Conservation (phyloP, 1,140 invertebrate genomes). For the Drosophila sturtevanti region DNA sequence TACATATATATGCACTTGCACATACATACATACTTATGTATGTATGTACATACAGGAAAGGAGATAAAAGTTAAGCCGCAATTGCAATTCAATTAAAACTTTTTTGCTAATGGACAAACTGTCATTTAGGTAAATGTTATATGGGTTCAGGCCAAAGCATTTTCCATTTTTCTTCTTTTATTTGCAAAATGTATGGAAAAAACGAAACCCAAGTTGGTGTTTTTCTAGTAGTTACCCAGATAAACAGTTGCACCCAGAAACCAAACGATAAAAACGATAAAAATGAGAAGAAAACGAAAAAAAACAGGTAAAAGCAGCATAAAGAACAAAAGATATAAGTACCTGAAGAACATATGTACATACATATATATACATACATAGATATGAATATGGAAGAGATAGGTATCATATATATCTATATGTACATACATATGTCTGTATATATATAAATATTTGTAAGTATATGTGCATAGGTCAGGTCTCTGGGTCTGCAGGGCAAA, state of each 20-base stretch:
- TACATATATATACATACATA: neutral
- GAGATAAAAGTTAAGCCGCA: conserved; percentile 13
- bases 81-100: conserved; percentile 20
- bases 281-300: neutral
- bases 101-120: conserved; percentile 6
- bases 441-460: conserved; percentile 19
- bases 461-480: conserved; percentile 70
- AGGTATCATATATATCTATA: neutral
- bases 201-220: neutral
- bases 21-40: neutral
- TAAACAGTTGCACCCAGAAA: conserved; percentile 4
- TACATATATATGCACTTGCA: no score
- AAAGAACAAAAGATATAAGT: conserved; percentile 7
- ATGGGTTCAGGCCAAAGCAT: conserved; percentile 5
- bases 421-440: conserved; percentile 13
- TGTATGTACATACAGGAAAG: neutral
- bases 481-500: conserved; percentile 60
- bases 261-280: conserved; percentile 1
- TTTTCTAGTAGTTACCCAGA: neutral
- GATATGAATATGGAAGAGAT: neutral
- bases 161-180: neutral
- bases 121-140: conserved; percentile 10
- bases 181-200: neutral
- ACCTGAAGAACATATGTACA: neutral
- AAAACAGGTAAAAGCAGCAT: neutral